These are phyloP conservation scores for Struthidea cinerea DNA, from an alignment of 2,113 vertebrate genomes.

Conservation along the genomic window DNA sequence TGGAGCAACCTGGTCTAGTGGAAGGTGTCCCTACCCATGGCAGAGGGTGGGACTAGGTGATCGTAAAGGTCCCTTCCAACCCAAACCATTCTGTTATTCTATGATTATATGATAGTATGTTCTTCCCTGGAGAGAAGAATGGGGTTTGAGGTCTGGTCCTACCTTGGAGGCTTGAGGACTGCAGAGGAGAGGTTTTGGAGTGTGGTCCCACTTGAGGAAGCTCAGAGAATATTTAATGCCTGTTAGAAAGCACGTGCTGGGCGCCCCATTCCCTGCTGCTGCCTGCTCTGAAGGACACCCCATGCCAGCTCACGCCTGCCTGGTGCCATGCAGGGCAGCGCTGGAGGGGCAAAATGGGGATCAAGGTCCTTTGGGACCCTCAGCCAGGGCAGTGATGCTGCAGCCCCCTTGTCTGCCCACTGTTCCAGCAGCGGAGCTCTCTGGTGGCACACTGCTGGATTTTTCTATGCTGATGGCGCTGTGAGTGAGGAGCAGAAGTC, in stretches of 20 bases:
- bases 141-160: neutral
- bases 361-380: neutral
- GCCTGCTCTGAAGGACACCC: neutral
- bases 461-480: neutral
- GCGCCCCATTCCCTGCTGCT: rapidly evolving
- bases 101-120: neutral
- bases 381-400: neutral
- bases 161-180: neutral
- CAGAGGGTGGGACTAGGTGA: neutral
- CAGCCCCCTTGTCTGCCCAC: rapidly evolving
- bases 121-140: neutral
- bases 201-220: neutral
- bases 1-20: neutral
- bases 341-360: neutral
- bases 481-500: neutral
- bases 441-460: rapidly evolving
- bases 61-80: neutral
- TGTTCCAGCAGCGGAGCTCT: neutral
- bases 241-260: neutral
- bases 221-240: neutral
- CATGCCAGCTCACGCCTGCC: rapidly evolving
- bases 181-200: neutral
- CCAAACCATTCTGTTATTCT: neutral
- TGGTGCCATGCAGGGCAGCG: too few relatives aligned
- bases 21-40: neutral